Base-by-base conservation (phyloP, 2,797 vertebrate species). In the Oophaga sylvatica region DNA sequence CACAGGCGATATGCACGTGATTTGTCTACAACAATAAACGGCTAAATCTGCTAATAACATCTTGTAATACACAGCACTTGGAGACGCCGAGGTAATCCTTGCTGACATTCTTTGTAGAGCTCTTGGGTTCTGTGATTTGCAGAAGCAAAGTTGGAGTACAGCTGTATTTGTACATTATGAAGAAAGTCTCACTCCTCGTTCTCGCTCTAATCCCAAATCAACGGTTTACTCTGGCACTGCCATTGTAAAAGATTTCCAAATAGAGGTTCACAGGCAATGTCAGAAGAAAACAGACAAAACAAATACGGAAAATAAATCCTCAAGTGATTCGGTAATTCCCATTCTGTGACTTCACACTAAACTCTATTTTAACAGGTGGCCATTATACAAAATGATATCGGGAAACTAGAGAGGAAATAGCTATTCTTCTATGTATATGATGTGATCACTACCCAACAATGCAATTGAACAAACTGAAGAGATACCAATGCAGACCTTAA, bases 81-180 rank as follows among this genome's bases (percentile, higher is more conserved):
- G 78, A 85, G 31, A 63, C 48, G 31, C 70, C 41, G 22, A 65
- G 62, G 29, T 82, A 86, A 89, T 89, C 80, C 84, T 89, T 67
- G 79, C 63, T 89, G 88, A 89, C 88, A 89, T 89, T 89, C 84
- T 86, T 84, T 89, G 31, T n/a, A 77, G 84, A 67, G 88, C 88
- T 89, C 88, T 59, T 86, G 88, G 88, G 88, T 82, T 86, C 84
- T 89, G 84, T 31, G 80, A 89, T 89, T 89, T 89, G 84, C 88
- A 86, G 80, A 89, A 83, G 84, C 62, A 67, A 70, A 31, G 60
- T 83, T 59, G 17, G 71, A 86, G 79, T 71, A 81, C 88, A 89
- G 88, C 88, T 89, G 88, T 89, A 89, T 89, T 89, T 89, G 84
- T 63, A 77, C 79, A 68, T 56, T 62, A 35, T 60, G 63, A 88